Conservation (phyloP, 2,113 vertebrate genomes). For the Ctenodactylus gundi region DNA sequence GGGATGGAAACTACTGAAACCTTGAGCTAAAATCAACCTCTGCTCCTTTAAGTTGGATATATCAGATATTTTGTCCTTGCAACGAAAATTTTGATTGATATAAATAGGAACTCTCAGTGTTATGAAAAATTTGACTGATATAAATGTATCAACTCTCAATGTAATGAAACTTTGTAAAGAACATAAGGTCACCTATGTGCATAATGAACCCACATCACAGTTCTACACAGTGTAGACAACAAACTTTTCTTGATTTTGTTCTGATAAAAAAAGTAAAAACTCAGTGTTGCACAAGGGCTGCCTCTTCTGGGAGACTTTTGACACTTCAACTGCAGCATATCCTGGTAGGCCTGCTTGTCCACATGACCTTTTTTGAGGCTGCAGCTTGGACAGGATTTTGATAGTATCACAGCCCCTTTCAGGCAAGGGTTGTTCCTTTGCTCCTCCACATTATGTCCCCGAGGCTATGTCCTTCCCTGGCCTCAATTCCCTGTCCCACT, state of each 20-base stretch:
- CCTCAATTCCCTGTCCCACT: no score
- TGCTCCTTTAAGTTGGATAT: no score
- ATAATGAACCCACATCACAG: not conserved
- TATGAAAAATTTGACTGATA: not conserved
- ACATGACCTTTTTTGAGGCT: not conserved
- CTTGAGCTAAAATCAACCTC: not conserved
- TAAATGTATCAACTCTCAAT: not conserved
- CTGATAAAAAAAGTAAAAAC: not conserved
- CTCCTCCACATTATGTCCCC: no score
- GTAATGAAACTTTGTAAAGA: not conserved
- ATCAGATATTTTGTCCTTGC: not conserved
- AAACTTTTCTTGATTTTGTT: not conserved
- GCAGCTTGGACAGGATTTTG: no score
- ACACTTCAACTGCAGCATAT: not conserved
- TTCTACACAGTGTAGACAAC: not conserved
- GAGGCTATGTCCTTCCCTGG: no score
- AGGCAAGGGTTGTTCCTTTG: no score
- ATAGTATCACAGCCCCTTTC: not conserved
- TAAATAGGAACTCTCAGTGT: not conserved
- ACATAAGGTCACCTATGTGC: fast-evolving
- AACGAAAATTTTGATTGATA: not conserved
- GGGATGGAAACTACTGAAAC: not conserved
- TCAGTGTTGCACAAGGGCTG: not conserved
- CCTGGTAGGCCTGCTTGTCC: not conserved
- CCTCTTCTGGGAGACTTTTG: not conserved